These are phyloP conservation scores for Heteromyza rotundicornis DNA, from an alignment of 2,888 invertebrate genomes.

Conservation along the genomic window DNA sequence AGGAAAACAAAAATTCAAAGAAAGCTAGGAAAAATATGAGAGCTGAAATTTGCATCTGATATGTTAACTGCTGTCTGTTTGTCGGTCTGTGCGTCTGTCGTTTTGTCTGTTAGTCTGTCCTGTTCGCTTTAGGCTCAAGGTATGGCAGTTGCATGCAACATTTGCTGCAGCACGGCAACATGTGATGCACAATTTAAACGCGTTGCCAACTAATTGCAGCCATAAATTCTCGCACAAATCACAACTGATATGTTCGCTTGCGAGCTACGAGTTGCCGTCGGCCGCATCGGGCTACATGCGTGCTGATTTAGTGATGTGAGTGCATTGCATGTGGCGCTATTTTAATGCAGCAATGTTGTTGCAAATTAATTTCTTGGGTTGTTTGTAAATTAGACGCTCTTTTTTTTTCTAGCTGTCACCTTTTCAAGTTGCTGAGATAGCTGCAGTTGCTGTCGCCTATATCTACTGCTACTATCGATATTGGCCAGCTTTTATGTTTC, in stretches of 20 bases:
- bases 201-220: constrained; percentile 2
- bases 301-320: neutral
- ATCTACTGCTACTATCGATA: too few species aligned
- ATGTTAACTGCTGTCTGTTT: neutral
- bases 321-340: too few species aligned
- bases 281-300: neutral
- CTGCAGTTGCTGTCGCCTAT: neutral
- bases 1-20: neutral
- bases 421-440: neutral
- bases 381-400: too few species aligned
- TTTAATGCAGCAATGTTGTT: too few species aligned
- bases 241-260: neutral
- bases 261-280: too few species aligned
- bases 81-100: neutral
- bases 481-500: neutral
- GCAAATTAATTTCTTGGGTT: too few species aligned
- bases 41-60: constrained; percentile 1
- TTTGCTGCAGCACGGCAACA: neutral
- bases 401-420: too few species aligned
- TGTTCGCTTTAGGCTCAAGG: too few species aligned
- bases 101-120: neutral
- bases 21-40: too few species aligned
- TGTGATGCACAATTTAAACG: constrained; percentile 2
- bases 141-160: neutral
- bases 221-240: constrained; percentile 4